Percentiles rank a stretch among this genome's conserved stretches.
Evolutionary conservation across 23 tunicate genomes (phyloP).

Genomic region (Clavelina lepadiformis): DNA sequence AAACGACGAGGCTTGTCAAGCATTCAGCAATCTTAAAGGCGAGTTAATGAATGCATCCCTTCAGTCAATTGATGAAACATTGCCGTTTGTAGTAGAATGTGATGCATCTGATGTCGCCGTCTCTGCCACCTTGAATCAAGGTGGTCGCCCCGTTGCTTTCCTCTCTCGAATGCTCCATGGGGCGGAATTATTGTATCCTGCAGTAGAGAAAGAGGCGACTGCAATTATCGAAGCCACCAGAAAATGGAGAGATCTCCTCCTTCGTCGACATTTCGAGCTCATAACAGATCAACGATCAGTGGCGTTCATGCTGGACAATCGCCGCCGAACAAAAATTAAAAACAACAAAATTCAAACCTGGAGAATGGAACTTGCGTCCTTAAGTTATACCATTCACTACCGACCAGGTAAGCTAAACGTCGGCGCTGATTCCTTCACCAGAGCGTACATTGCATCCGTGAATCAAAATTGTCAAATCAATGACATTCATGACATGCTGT

Average conservation of each 20-base stretch:
- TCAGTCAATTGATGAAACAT: conserved; percentile 12
- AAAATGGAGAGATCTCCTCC: conserved; percentile 27
- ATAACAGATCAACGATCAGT: conserved; percentile 31
- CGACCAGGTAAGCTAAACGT: conserved; percentile 30
- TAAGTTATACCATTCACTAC: conserved; percentile 5
- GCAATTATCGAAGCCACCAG: conserved; percentile 39
- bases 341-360: conserved; percentile 19
- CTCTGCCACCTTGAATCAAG: conserved; percentile 4
- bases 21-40: conserved; percentile 3
- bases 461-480: not conserved
- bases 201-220: conserved; percentile 42
- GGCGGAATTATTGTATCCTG: conserved; percentile 14
- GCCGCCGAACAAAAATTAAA: conserved; percentile 12
- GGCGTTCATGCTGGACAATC: conserved; percentile 31
- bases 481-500: conserved; percentile 10
- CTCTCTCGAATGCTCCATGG: conserved; percentile 8
- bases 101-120: conserved; percentile 9
- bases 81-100: conserved; percentile 22
- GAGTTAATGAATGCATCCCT: conserved; percentile 3
- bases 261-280: conserved; percentile 5
- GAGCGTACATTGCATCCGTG: conserved; percentile 10
- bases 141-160: conserved; percentile 40
- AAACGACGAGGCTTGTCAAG: not conserved
- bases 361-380: conserved; percentile 13
- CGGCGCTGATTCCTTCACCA: conserved; percentile 19